Conservation (phyloP, 2,888 invertebrate species). For the Folsomia manolachei region DNA sequence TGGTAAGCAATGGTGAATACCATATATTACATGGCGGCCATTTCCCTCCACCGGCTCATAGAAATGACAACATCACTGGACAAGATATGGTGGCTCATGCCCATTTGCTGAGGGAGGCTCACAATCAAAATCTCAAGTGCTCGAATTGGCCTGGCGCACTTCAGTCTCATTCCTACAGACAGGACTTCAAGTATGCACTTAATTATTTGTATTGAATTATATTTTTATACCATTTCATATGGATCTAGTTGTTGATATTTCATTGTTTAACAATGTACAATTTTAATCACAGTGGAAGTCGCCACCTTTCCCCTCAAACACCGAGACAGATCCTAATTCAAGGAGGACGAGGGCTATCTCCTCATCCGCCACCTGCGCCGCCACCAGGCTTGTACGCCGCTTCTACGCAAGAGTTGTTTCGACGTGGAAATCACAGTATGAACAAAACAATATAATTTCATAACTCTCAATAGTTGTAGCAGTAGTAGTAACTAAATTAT, state of each 20-base stretch:
- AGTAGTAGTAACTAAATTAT: conserved; percentile 1
- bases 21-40: conserved; percentile 37
- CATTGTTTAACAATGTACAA: no score
- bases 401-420: conserved; percentile 44
- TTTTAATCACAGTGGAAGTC: conserved; percentile 28
- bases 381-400: conserved; percentile 45
- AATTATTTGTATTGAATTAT: no score
- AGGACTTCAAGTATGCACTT: conserved; percentile 38
- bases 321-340: conserved; percentile 45
- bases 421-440: conserved; percentile 45
- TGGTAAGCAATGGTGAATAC: conserved; percentile 30
- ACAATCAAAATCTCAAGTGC: conserved; percentile 45
- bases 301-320: conserved; percentile 49
- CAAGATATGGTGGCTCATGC: conserved; percentile 57
- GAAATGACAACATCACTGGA: conserved; percentile 54
- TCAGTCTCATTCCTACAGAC: conserved; percentile 46
- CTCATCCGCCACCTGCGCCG: conserved; percentile 42
- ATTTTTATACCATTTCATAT: no score
- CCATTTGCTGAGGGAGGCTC: conserved; percentile 53
- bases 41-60: conserved; percentile 45
- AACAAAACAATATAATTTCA: not conserved
- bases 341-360: conserved; percentile 46
- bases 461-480: not conserved
- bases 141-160: conserved; percentile 44
- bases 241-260: no score